phyloP scores from a whole-genome alignment of 2,797 vertebrate species.

The Falco novaeseelandiae region DNA sequence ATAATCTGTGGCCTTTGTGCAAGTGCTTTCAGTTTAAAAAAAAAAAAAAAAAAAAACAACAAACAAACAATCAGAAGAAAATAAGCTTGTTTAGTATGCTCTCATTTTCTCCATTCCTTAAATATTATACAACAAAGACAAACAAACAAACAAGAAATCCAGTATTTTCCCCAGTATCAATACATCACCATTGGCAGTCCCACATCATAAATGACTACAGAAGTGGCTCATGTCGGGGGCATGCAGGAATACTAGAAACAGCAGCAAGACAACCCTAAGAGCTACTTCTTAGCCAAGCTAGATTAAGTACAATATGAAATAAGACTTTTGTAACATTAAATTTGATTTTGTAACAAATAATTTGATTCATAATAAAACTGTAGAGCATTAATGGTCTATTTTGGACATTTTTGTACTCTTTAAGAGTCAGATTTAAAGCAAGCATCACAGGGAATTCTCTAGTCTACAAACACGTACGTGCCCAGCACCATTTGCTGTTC shows the following conservation, averaged over 20 bases:
- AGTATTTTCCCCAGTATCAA: not conserved
- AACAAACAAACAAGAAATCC: not conserved
- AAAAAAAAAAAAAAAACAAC: not conserved
- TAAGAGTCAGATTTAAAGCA: not conserved
- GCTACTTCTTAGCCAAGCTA: not conserved
- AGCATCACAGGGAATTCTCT: not conserved
- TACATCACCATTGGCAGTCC: not conserved
- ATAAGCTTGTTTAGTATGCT: not conserved
- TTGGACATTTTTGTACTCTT: not conserved
- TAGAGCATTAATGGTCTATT: accelerated
- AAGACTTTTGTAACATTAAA: not conserved
- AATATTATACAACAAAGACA: not conserved
- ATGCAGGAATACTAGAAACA: not conserved
- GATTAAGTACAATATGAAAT: not conserved
- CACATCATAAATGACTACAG: not conserved
- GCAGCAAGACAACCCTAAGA: not conserved
- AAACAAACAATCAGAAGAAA: not conserved
- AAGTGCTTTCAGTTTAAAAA: not conserved
- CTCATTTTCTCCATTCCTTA: not conserved
- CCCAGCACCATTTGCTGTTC: not conserved
- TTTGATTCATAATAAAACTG: not conserved
- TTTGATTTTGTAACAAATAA: not conserved
- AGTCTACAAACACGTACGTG: not conserved
- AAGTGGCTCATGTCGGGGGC: not conserved
- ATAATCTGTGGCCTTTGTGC: not conserved